Evolutionary conservation across 1,140 invertebrate genomes (phyloP).

Genomic region (Drosophila azteca): DNA sequence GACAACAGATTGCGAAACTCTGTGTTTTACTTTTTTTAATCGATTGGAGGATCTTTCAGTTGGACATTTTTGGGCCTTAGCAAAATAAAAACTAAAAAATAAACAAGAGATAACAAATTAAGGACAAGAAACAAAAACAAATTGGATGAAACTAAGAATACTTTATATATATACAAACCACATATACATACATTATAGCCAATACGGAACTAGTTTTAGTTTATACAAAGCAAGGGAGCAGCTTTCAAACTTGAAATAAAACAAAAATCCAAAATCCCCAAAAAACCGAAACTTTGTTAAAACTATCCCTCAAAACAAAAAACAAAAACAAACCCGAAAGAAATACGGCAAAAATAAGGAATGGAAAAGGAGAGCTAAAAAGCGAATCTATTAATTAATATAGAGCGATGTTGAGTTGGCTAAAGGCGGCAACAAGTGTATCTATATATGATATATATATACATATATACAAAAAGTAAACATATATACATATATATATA

Average conservation of each 20-base stretch:
- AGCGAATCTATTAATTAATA: constrained; percentile 39
- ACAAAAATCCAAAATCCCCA: constrained; percentile 10
- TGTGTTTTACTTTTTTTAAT: constrained; percentile 18
- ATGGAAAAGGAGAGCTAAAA: constrained; percentile 21
- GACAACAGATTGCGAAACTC: constrained; percentile 41
- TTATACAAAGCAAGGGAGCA: constrained; percentile 80
- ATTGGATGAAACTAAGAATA: constrained; percentile 55
- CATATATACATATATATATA: constrained; percentile 20
- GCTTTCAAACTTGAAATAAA: constrained; percentile 70
- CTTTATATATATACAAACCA: constrained; percentile 71
- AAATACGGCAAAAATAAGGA: constrained; percentile 20
- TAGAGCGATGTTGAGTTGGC: constrained; percentile 59
- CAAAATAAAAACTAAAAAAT: constrained; percentile 6
- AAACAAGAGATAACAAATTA: constrained; percentile 26
- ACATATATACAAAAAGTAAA: constrained; percentile 61
- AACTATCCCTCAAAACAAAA: constrained; percentile 40
- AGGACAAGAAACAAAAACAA: constrained; percentile 5
- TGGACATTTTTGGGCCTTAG: constrained; percentile 78
- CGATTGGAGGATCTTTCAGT: constrained; percentile 53
- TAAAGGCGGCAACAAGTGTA: constrained; percentile 40
- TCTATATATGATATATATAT: constrained; percentile 63
- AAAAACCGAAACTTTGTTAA: constrained; percentile 48
- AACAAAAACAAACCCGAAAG: neutral
- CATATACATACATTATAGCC: constrained; percentile 68
- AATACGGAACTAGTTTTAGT: constrained; percentile 70